Conservation (phyloP, 2,797 vertebrate genomes). For the Ceryle rudis region DNA sequence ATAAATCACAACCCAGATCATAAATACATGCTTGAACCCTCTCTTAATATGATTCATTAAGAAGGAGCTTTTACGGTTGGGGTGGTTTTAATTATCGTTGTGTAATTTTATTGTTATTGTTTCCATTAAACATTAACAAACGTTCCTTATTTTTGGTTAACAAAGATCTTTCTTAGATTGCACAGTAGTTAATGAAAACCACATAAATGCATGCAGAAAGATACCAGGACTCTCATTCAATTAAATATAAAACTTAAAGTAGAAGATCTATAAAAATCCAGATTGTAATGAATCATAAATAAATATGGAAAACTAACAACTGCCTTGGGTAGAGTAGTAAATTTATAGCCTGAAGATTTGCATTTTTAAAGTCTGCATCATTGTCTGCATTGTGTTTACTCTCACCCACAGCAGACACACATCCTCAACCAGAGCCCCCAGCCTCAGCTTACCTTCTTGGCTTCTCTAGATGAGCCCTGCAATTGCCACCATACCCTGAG, state of each 20-base stretch:
- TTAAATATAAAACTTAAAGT: constrained; percentile 68
- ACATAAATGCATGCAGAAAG: constrained; percentile 70
- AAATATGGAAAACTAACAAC: constrained; percentile 61
- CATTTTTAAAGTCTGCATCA: constrained; percentile 67
- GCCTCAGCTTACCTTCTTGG: not conserved
- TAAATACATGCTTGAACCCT: constrained; percentile 66
- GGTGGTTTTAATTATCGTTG: constrained; percentile 78
- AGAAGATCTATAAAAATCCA: constrained; percentile 72
- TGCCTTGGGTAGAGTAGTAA: constrained; percentile 48
- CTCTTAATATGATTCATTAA: constrained; percentile 74
- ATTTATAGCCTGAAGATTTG: constrained; percentile 74
- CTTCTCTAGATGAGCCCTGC: not conserved
- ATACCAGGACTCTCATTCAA: constrained; percentile 66
- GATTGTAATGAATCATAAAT: constrained; percentile 76
- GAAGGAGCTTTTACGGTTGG: constrained; percentile 64
- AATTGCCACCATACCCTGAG: not conserved
- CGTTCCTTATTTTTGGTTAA: constrained; percentile 76
- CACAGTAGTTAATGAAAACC: constrained; percentile 79
- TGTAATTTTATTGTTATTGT: constrained; percentile 73
- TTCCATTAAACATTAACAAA: constrained; percentile 79
- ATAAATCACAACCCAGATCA: constrained; percentile 60
- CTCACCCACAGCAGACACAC: constrained; percentile 42
- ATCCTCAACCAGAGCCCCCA: not conserved
- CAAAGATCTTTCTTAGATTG: constrained; percentile 71
- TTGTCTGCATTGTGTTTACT: constrained; percentile 19